A percentile compares a stretch with the other conserved stretches of the same genome.
Evolutionary conservation across 2,888 invertebrate genomes (phyloP).

Genomic region (Ophioninae sp.): DNA sequence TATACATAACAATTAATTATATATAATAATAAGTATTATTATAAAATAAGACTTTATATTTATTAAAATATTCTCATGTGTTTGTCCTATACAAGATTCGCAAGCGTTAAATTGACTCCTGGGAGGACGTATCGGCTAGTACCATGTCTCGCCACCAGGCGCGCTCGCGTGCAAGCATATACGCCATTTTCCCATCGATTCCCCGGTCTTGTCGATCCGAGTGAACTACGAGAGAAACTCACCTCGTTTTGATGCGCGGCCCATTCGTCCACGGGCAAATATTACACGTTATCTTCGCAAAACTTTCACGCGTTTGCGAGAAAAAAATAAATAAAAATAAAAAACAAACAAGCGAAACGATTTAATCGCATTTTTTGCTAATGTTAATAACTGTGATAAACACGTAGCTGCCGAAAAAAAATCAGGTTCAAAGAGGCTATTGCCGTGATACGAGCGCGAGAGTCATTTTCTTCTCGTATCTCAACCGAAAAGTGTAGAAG

Average conservation of each 20-base stretch:
- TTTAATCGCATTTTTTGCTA: constrained; percentile 37
- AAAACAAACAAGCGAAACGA: neutral
- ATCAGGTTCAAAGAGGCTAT: constrained; percentile 45
- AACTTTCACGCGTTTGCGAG: constrained; percentile 48
- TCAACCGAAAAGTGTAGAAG: constrained; percentile 45
- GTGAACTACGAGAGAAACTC: constrained; percentile 1
- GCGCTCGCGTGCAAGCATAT: neutral
- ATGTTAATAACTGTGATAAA: constrained; percentile 55
- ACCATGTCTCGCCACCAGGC: constrained; percentile 37
- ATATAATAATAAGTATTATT: constrained; percentile 41
- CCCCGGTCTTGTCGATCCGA: constrained; percentile 17
- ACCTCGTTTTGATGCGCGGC: neutral
- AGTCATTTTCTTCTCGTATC: constrained; percentile 21
- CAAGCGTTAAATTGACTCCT: neutral
- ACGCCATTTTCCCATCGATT: constrained; percentile 12
- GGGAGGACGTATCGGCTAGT: neutral
- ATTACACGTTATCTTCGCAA: neutral
- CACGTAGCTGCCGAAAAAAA: constrained; percentile 48
- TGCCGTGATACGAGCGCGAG: constrained; percentile 23
- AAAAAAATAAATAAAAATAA: neutral
- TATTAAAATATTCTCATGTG: constrained; percentile 7
- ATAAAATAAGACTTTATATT: constrained; percentile 17
- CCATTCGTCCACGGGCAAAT: neutral
- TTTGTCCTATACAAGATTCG: neutral
- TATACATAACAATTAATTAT: constrained; percentile 28